Evolutionary conservation across 2,888 invertebrate species (phyloP), one percentile per base, ranked within the genome.

Genomic region (Erebia epiphron): DNA sequence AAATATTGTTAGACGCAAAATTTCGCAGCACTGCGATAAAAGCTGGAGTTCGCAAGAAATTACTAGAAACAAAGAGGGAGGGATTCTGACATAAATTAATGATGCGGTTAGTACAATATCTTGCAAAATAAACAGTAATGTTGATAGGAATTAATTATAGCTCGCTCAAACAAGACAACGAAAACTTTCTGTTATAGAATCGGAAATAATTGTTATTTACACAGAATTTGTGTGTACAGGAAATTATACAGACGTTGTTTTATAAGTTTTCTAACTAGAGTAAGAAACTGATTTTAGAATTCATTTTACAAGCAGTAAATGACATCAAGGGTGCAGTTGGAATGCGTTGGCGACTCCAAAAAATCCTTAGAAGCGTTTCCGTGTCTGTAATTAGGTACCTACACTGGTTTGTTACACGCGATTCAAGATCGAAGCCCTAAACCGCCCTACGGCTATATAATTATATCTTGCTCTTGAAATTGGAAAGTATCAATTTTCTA

Each of bases 11-110:
- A 62, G 21, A 21, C 46, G 49, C 13, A 11, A 67, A 52, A 52
- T 67, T 69, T 64, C 57, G 65, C 67, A 71, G 50, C 57, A 61
- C 56, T 52, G 4, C 67, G 46, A 67, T 73, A 61, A 65, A 69
- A 68, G 18, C 63, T 21, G 46, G 50, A 68, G 60, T 64, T 71
- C 61, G 35, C 58, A 72, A 67, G 69, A 58, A 69, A 63, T 72
- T 66, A 63, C 43, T n/a, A 64, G 14, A 67, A 52, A 69, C 73
- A 72, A 73, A 69, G 63, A 65, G 70, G 54, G 57, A 50, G 60
- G 60, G 62, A 68, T 71, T 74, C 67, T 73, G 70, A 73, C 67
- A 64, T 70, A 72, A 69, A 73, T 73, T 72, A 75, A 76, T 75
- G 73, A 75, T 75, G 74, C 71, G 68, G 66, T 65, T 67, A 60